Evolutionary conservation across 2,888 invertebrate genomes (phyloP), one percentile per base, ranked within the genome.

Genomic region (Orgyia antiqua): DNA sequence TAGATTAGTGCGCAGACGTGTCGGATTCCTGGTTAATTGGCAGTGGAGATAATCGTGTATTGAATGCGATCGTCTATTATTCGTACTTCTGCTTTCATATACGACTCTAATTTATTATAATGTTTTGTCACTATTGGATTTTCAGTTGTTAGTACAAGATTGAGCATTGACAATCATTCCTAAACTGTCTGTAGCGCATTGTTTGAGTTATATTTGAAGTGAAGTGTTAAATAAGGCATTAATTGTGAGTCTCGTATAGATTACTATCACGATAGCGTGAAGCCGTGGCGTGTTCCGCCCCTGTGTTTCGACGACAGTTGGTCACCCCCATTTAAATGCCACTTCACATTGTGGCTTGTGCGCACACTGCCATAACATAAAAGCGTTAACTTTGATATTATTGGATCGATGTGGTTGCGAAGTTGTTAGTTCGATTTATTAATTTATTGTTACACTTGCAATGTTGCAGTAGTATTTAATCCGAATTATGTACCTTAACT

Each of bases 1-100:
- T 86, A 84, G 86, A 84, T 83, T 75, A 82, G 76, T 74, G 80
- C 83, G 83, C 84, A 79, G 83, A 79, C 86, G 82, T 74, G 83
- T 79, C 70, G 82, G 78, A 83, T 80, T 83, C 83, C 75, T 79
- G 65, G 74, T 82, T 86, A 84, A 86, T 86, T 84, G 83, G 83
- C 82, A 83, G 72, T 67, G 65, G 66, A 69, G 72, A 82, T 82
- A 76, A 79, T 77, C 69, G 66, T 52, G 72, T 71, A 73, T 69
- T 67, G 65, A 69, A 72, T 69, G 47, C 51, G 50, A 55, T 45
- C 38, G 36, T 42, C 57, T 45, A 24, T 27, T 33, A 49, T 47
- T 33, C 29, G 31, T 38, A 35, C 38, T 39, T 13, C 31, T 39
- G 30, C 35, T 44, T 45, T 44, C 21, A 36, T 20, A 40, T 30